phyloP scores from a whole-genome alignment of 2,113 vertebrate species.

The Istiophorus platypterus region DNA sequence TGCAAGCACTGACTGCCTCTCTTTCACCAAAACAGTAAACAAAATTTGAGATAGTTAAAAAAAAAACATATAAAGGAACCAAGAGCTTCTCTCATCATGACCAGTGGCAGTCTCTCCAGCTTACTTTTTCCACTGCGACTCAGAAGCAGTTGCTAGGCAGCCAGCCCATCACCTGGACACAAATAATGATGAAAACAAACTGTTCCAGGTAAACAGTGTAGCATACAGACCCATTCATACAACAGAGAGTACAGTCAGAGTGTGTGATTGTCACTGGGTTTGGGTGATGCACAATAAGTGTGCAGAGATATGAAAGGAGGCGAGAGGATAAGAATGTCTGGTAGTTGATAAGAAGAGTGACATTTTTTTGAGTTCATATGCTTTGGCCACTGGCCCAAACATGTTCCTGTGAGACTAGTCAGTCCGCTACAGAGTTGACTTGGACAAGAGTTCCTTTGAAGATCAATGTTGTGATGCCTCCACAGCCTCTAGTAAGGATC shows the following conservation, averaged over 20 bases:
- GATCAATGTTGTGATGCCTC: constrained; percentile 33
- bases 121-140: constrained; percentile 35
- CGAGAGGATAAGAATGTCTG: constrained; percentile 20
- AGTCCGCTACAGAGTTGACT: constrained; percentile 19
- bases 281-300: constrained; percentile 48
- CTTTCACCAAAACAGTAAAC: constrained; percentile 45
- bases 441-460: constrained; percentile 43
- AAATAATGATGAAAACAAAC: constrained; percentile 5
- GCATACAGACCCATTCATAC: constrained; percentile 48
- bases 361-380: constrained; percentile 6
- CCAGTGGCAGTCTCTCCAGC: constrained; percentile 6
- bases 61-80: constrained; percentile 15
- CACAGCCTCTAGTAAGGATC: constrained; percentile 13
- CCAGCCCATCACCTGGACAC: constrained; percentile 29
- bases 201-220: constrained; percentile 38
- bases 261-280: constrained; percentile 73
- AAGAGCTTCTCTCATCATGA: constrained; percentile 16
- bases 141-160: constrained; percentile 36
- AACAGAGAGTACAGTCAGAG: constrained; percentile 56
- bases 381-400: constrained; percentile 16
- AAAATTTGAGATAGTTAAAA: constrained; percentile 46
- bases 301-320: constrained; percentile 35
- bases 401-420: constrained; percentile 15
- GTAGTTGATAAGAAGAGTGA: constrained; percentile 19
- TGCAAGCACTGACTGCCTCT: background rate